These are phyloP conservation scores for Platyura marginata DNA, from an alignment of 1,140 invertebrate species.

Conservation along the genomic window DNA sequence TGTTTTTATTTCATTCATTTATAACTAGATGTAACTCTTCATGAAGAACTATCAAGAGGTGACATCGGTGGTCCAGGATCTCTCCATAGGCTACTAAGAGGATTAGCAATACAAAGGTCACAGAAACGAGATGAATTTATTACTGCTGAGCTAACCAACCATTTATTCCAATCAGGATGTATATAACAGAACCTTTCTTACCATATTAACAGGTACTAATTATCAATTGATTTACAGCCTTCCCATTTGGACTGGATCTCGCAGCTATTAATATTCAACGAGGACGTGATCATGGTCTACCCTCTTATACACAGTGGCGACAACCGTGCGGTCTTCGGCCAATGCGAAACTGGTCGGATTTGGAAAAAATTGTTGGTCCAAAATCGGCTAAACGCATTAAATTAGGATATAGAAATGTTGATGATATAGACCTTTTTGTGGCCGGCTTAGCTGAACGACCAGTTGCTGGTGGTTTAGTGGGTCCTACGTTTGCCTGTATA, in stretches of 20 bases:
- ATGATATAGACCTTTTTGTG: conserved; percentile 84
- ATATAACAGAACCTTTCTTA: too few relatives aligned
- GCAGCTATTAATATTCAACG: conserved; percentile 78
- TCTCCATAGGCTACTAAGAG: conserved; percentile 57
- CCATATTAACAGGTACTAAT: too few relatives aligned
- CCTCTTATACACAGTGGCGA: conserved; percentile 64
- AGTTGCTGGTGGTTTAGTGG: conserved; percentile 66
- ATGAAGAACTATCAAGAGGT: conserved; percentile 41
- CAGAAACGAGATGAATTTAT: conserved; percentile 70
- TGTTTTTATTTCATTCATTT: neutral
- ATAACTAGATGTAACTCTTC: conserved; percentile 53
- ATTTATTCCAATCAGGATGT: conserved; percentile 59
- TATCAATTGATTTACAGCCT: conserved; percentile 21
- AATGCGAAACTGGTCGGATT: conserved; percentile 54
- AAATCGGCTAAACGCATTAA: conserved; percentile 41
- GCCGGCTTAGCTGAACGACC: conserved; percentile 70
- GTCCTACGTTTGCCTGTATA: conserved; percentile 91
- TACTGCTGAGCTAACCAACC: conserved; percentile 64
- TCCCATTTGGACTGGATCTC: conserved; percentile 68
- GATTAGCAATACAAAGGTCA: conserved; percentile 54
- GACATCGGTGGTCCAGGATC: conserved; percentile 52
- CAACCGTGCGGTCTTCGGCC: conserved; percentile 56
- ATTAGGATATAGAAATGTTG: conserved; percentile 46
- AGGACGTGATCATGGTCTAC: conserved; percentile 77
- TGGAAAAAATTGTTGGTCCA: conserved; percentile 48